These are phyloP conservation scores for Oostethus manadensis DNA, from an alignment of 2,113 vertebrate species.

Conservation along the genomic window DNA sequence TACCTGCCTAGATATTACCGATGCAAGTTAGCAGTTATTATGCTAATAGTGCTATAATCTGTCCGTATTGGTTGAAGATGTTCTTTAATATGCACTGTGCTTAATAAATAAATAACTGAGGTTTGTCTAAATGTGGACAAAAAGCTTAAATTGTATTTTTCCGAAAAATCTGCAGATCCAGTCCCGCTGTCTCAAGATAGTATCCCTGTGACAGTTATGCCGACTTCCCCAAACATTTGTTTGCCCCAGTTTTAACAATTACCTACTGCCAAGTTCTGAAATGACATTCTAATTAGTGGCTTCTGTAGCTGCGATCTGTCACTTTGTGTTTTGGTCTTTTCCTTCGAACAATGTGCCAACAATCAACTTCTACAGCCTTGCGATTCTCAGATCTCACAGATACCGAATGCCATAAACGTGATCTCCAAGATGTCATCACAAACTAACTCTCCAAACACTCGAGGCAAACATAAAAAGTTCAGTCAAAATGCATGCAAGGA, in stretches of 20 bases:
- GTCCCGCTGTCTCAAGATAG: neutral
- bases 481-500: no score
- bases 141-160: no score
- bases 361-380: neutral
- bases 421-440: slow-evolving; percentile 5
- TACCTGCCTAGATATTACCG: no score
- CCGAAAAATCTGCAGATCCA: neutral
- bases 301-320: slow-evolving; percentile 15
- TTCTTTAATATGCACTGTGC: no score
- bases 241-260: slow-evolving; percentile 15
- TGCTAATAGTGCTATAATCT: no score
- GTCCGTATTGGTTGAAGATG: no score
- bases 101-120: no score
- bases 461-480: neutral
- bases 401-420: slow-evolving; percentile 6
- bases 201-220: neutral
- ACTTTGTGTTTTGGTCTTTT: neutral
- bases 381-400: neutral
- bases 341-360: slow-evolving; percentile 8
- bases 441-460: slow-evolving; percentile 4
- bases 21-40: no score
- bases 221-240: neutral
- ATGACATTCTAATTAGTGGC: slow-evolving; percentile 14
- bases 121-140: no score
- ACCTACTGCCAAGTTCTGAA: neutral